A percentile compares a stretch with the other conserved stretches of the same genome.
phyloP scores from a whole-genome alignment of 1,140 invertebrate species.

The Papilio machaon region DNA sequence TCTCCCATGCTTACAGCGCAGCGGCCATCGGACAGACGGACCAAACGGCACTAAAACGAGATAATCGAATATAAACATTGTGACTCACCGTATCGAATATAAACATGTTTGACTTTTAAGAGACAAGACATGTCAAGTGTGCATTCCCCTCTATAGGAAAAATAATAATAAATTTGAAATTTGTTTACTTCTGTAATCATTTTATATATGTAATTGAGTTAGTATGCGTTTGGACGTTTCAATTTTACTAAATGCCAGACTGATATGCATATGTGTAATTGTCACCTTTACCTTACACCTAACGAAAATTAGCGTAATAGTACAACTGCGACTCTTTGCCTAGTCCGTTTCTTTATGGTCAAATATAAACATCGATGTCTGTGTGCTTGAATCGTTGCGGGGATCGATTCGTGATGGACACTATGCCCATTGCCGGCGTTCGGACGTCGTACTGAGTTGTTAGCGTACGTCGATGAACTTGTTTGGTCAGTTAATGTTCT shows the following conservation, averaged over 20 bases:
- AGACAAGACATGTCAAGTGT: not conserved
- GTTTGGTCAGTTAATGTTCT: conserved; percentile 14
- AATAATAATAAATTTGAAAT: not conserved
- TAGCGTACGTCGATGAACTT: conserved; percentile 7
- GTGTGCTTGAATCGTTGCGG: not conserved
- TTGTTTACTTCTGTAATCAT: not conserved
- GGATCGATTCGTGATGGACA: conserved; percentile 19
- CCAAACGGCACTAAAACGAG: conserved; percentile 45
- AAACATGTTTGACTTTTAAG: not conserved
- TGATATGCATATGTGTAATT: no score
- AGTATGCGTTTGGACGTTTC: not conserved
- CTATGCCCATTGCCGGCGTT: conserved; percentile 11
- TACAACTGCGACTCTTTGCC: not conserved
- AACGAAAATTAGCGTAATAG: no score
- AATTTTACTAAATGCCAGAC: not conserved
- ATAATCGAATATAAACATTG: conserved; percentile 53
- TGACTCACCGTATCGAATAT: conserved; percentile 25
- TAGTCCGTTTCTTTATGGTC: not conserved
- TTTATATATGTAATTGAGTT: not conserved
- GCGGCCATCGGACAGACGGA: conserved; percentile 44
- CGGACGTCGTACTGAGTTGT: conserved; percentile 22
- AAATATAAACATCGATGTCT: conserved; percentile 15
- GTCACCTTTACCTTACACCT: not conserved
- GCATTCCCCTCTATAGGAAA: not conserved
- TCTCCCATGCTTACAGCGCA: not conserved